phyloP scores from a whole-genome alignment of 2,888 invertebrate genomes.

The Anticlea derivata region DNA sequence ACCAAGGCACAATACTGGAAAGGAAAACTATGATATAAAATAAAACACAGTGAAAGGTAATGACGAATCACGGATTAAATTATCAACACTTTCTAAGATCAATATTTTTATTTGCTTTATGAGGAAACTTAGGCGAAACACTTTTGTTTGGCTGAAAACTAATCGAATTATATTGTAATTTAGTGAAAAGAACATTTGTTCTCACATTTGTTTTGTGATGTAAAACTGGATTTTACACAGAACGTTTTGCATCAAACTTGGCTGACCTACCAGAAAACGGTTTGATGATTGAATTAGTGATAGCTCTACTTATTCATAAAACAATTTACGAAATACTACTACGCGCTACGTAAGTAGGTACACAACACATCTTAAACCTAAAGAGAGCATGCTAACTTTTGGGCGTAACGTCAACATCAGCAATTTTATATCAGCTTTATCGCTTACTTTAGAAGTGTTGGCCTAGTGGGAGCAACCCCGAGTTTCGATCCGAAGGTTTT shows the following conservation, averaged over 20 bases:
- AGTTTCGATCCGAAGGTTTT: too few relatives aligned
- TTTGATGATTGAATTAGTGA: too few relatives aligned
- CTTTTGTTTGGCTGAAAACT: conserved; percentile 1
- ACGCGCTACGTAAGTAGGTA: too few relatives aligned
- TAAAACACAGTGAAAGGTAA: conserved; percentile 64
- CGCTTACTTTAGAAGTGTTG: too few relatives aligned
- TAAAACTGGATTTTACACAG: neutral
- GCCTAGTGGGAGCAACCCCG: too few relatives aligned
- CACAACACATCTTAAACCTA: too few relatives aligned
- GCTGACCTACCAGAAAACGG: conserved; percentile 10
- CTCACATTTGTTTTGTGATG: conserved; percentile 4
- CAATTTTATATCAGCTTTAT: too few relatives aligned
- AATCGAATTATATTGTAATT: neutral
- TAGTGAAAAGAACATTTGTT: neutral
- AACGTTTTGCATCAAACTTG: conserved; percentile 1
- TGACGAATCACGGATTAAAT: conserved; percentile 49
- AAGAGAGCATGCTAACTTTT: too few relatives aligned
- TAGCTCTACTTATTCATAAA: too few relatives aligned
- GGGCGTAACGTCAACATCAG: too few relatives aligned
- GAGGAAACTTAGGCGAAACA: conserved; percentile 30
- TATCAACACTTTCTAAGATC: conserved; percentile 66
- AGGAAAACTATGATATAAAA: conserved; percentile 50
- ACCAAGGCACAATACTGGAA: too few relatives aligned
- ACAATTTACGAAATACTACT: too few relatives aligned
- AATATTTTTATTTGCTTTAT: conserved; percentile 40